Percentiles rank a stretch among this genome's conserved stretches.
Evolutionary conservation across 2,888 invertebrate species (phyloP).

Genomic region (Helobdella robusta): DNA sequence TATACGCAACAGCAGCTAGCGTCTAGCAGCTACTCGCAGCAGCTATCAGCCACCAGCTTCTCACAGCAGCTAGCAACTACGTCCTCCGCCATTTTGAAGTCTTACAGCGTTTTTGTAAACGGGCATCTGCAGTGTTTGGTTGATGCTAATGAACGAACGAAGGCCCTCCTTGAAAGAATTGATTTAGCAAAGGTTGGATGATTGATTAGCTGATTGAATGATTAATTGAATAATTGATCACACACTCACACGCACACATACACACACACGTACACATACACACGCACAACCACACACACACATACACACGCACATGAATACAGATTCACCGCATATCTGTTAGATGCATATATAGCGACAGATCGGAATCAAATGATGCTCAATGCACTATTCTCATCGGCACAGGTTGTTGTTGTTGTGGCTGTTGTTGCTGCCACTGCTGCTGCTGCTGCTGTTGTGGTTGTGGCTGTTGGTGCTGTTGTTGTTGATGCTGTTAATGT

Average conservation of each 20-base stretch:
- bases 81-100: slow-evolving; percentile 34
- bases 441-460: no score
- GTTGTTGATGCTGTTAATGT: not conserved
- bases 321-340: slow-evolving; percentile 4
- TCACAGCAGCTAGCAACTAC: not conserved
- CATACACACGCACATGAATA: slow-evolving; percentile 3
- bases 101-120: slow-evolving; percentile 77
- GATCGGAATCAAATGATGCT: not conserved
- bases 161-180: slow-evolving; percentile 89
- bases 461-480: no score
- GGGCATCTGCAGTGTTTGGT: slow-evolving; percentile 89
- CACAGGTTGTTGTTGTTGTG: slow-evolving; percentile 5
- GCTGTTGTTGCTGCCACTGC: no score
- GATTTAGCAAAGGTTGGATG: slow-evolving; percentile 54
- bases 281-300: not conserved
- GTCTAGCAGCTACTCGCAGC: not conserved
- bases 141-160: slow-evolving; percentile 73
- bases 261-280: slow-evolving; percentile 3
- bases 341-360: not conserved
- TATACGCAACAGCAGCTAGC: not conserved
- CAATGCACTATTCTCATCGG: slow-evolving; percentile 10
- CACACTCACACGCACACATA: slow-evolving; percentile 3
- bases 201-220: not conserved
- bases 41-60: not conserved
- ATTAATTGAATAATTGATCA: not conserved